Base-by-base conservation (phyloP, 1,140 invertebrate genomes). In the Saccostrea echinata region DNA sequence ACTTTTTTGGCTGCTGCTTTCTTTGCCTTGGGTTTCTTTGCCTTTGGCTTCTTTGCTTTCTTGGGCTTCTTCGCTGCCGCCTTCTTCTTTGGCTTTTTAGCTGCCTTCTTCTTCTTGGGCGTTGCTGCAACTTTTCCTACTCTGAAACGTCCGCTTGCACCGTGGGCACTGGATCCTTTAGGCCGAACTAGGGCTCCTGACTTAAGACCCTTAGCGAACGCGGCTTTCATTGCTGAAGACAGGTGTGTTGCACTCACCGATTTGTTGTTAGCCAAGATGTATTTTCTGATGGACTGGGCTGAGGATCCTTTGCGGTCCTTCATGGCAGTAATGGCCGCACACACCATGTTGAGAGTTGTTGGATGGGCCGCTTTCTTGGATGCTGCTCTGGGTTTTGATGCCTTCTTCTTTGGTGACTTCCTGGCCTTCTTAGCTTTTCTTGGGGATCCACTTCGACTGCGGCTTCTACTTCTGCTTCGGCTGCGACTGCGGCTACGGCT, bases 211-310 rank as follows among this genome's bases (percentile, higher is more conserved):
- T 81, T 86, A 1, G 52, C 27, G 8, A 89, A 68, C 18, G 88
- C 88, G 12, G 80, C 33, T 80, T 68, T 89, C 83, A 89, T 61
- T 52, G 71, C 57, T 21, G 61, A 53, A 18, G 80, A 82, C 12
- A 88, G 51, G 16, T 61, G 85, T 18, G 57, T 82, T 33, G 53
- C 64, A 76, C 24, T 82, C 3, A 84, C 64, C 18, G 51, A 55
- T 24, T 85, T 88, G 85, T 91, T 93, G 87, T 93, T 91, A n/a
- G 92, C 90, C 27, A 91, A 27, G 86, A 94, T 93, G 89, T 93
- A 94, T 71, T 94, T 94, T 12, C 92, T 88, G 80, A 94, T 93
- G 51, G 92, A 93, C 80, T 91, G 90, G 53, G 88, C 87, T 51
- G 91, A 92, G 13, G 94, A 93, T 71, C 92, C 92, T 33, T 87